phyloP scores from a whole-genome alignment of 2,113 vertebrate species.

The Poeciliopsis turrubarensis region DNA sequence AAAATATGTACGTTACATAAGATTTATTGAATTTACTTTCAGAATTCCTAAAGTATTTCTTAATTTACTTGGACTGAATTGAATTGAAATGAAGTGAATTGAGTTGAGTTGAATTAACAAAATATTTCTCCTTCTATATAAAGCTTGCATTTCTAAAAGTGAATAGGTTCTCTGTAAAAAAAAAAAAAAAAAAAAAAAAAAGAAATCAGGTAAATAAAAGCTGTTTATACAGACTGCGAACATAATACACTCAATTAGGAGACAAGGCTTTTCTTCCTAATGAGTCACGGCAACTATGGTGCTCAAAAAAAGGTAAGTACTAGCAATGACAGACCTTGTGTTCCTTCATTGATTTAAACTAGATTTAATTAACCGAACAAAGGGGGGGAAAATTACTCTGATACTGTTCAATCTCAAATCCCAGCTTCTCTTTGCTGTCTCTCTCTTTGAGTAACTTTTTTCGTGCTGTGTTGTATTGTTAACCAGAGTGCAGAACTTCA shows the following conservation, averaged over 20 bases:
- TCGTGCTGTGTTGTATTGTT: conserved; percentile 5
- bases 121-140: too few relatives aligned
- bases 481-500: background rate
- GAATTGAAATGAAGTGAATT: too few relatives aligned
- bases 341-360: background rate
- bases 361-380: conserved; percentile 5
- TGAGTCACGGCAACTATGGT: too few relatives aligned
- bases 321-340: background rate
- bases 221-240: background rate
- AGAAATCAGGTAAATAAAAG: background rate
- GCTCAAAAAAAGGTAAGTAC: background rate
- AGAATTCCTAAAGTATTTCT: too few relatives aligned
- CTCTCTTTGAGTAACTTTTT: background rate
- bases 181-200: too few relatives aligned
- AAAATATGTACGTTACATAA: too few relatives aligned
- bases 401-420: conserved; percentile 4
- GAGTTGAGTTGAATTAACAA: too few relatives aligned
- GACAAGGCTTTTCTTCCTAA: background rate
- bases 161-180: too few relatives aligned
- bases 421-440: background rate
- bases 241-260: background rate
- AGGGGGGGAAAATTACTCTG: background rate
- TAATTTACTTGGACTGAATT: too few relatives aligned
- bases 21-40: too few relatives aligned
- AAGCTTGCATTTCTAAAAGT: too few relatives aligned